Conservation (phyloP, 2,797 vertebrate species). For the Acrocephalus scirpaceus region DNA sequence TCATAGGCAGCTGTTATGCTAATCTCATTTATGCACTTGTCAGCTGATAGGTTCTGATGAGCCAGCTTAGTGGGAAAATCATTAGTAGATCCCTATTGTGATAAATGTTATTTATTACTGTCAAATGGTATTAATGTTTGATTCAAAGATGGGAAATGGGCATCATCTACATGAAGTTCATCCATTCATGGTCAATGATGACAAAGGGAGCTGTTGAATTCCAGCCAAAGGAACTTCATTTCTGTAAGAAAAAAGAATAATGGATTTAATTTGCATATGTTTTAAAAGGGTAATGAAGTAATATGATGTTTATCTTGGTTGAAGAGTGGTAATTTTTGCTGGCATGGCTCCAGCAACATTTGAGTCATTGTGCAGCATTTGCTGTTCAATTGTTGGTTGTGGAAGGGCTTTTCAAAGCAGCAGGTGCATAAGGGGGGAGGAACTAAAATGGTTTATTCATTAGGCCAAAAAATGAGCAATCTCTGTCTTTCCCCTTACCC, state of each 20-base stretch:
- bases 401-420: conserved; percentile 82
- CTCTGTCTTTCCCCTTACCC: conserved; percentile 69
- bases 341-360: conserved; percentile 85
- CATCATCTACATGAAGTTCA: conserved; percentile 79
- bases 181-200: conserved; percentile 84
- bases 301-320: conserved; percentile 98
- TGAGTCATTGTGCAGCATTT: conserved; percentile 84
- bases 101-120: conserved; percentile 99
- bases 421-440: conserved; percentile 83
- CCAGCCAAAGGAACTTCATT: conserved; percentile 90
- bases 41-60: conserved; percentile 91
- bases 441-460: conserved; percentile 91
- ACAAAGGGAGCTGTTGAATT: conserved; percentile 88
- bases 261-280: conserved; percentile 95
- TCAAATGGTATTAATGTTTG: conserved; percentile 95
- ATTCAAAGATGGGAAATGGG: conserved; percentile 90
- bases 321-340: conserved; percentile 94
- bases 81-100: conserved; percentile 97
- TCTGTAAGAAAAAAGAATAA: conserved; percentile 85
- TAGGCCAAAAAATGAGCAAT: conserved; percentile 85
- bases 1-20: conserved; percentile 93
- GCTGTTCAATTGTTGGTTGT: conserved; percentile 81
- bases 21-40: conserved; percentile 92
- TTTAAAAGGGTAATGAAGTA: conserved; percentile 99
- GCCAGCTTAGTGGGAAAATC: conserved; percentile 88